Base-by-base conservation (phyloP, 2,888 invertebrate genomes). In the Platynereis dumerilii region DNA sequence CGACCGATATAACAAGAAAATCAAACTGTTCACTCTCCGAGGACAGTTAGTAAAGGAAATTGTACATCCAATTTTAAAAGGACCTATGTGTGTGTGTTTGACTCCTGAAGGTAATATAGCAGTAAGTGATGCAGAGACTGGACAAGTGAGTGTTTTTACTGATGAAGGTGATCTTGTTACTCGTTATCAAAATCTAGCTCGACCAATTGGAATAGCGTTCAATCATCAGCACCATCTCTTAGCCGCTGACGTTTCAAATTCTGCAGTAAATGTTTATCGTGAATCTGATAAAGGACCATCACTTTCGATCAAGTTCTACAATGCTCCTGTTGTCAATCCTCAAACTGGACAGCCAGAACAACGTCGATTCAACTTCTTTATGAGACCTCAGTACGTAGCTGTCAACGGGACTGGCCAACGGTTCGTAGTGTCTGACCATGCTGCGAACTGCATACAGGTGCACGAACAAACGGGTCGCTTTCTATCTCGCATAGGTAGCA, bases 1-100 rank as follows among this genome's bases (percentile, higher is more conserved):
- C 15, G 62, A 62, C 24, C 48, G 56, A 28, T 62, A 55, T 52
- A 62, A 62, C 24, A 34, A 62, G 28, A 62, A 62, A 45, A 15
- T 62, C 3, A 62, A 62, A 42, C 29, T 62, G 17, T 62, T 62
- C 48, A 62, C 62, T 10, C 44, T 52, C 24, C 44, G 62, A 1
- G 62, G 62, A 2, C 62, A 62, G 34, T 29, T 62, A n/a, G 27
- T 57, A 12, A 10, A 39, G 12, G 62, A 62, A 45, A 57, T 62
- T 29, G 12, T 22, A 7, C 45, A 57, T 29, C 56, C 44, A n/a
- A 7, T 29, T 2, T 27, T 62, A 20, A 28, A 27, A 5, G 56
- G 52, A 2, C 62, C 62, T 5, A 27, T 56, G 24, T 28, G 44
- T 24, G 26, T 48, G 1, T 27, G 56, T 15, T 20, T 62, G 20